Evolutionary conservation across 2,888 invertebrate genomes (phyloP), one percentile per base, ranked within the genome.

Genomic region (Nipponacmea schrenckii): DNA sequence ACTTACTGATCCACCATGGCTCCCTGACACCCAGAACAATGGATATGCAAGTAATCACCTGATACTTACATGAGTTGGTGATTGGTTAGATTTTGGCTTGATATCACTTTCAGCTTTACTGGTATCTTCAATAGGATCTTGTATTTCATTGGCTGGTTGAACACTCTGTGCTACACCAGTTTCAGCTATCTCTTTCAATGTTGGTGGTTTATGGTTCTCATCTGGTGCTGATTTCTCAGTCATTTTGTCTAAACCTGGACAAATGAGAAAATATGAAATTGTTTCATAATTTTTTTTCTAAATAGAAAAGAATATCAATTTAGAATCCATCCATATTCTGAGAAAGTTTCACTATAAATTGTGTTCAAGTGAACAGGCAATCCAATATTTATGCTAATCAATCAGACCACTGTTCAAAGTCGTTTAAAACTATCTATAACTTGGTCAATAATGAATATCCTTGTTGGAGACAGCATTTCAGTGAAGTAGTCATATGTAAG

Each of bases 201-300:
- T 78, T 31, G 82, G 80, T 48, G 78, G 76, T 10, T 79, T 79
- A 77, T 83, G 85, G 1, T 75, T 81, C 27, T 84, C 95, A 91
- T 97, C 96, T 0, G 97, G 97, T 0, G 95, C 95, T 86, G 96
- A 95, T 72, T 94, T 93, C 89, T 98, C 98, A 5, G 98, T 98
- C 95, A 97, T 97, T 80, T 94, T 94, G 69, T 93, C 94, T 78
- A 96, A 94, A 24, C 93, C 94, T 93, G 72, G 12, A 72, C 69
- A 69, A 50, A 68, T 64, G 27, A 46, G 24, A 31, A 20, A 39
- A 39, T 1, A 12, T 17, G 27, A 44, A 8, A 44, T 20, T 56
- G n/a, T n/a, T n/a, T n/a, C 27, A 10, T 20, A 15, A 67, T n/a
- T 10, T 31, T 45, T 67, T 46, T 20, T 31, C 64, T 26, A 24